These are phyloP conservation scores for Nibea albiflora DNA, from an alignment of 2,113 vertebrate genomes.

Conservation along the genomic window DNA sequence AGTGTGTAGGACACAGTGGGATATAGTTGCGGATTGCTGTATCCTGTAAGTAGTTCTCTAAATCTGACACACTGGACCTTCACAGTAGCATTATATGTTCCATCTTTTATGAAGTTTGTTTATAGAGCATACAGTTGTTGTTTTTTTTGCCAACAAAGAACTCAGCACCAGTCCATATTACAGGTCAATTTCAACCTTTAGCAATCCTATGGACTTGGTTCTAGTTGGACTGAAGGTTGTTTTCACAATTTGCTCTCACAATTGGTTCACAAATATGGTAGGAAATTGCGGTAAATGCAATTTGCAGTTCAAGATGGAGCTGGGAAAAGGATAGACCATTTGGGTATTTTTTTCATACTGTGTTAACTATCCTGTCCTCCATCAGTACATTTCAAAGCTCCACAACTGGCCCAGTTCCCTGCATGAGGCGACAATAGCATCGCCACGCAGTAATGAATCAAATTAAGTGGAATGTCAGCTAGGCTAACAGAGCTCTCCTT, in stretches of 20 bases:
- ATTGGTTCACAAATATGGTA: slow-evolving; percentile 35
- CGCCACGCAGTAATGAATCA: slow-evolving; percentile 79
- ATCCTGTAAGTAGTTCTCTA: too few species aligned
- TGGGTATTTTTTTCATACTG: slow-evolving; percentile 25
- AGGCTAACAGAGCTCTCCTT: slow-evolving; percentile 74
- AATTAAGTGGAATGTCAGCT: slow-evolving; percentile 82
- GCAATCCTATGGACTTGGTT: slow-evolving; percentile 10
- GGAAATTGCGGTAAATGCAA: slow-evolving; percentile 39
- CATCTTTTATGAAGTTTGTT: slow-evolving; percentile 3
- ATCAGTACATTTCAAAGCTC: slow-evolving; percentile 62
- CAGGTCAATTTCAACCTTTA: slow-evolving; percentile 11
- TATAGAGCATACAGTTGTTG: background rate
- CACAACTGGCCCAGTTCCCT: slow-evolving; percentile 72
- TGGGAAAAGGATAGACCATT: slow-evolving; percentile 8
- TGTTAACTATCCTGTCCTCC: slow-evolving; percentile 45
- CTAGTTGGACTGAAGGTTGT: slow-evolving; percentile 25
- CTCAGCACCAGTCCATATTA: background rate
- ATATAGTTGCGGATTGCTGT: too few species aligned
- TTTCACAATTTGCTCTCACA: slow-evolving; percentile 30
- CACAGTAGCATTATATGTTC: too few species aligned
- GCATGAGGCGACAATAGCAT: slow-evolving; percentile 73
- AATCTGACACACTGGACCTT: too few species aligned
- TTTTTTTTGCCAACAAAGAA: background rate
- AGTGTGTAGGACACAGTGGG: too few species aligned
- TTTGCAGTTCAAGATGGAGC: slow-evolving; percentile 26